These are phyloP conservation scores for Daktulosphaira vitifoliae DNA, from an alignment of 1,140 invertebrate species.

Conservation along the genomic window DNA sequence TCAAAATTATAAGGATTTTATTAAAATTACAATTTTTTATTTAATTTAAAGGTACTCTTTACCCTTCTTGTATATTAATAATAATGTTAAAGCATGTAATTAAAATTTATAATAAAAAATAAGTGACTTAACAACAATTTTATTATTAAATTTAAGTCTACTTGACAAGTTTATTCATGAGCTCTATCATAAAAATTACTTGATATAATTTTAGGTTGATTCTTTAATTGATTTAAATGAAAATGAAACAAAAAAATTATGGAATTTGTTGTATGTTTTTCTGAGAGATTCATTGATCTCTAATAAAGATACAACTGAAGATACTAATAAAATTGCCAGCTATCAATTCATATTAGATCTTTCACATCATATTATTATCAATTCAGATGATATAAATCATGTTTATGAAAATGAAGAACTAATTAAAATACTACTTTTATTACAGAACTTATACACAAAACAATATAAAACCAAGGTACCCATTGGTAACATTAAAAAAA, in stretches of 20 bases:
- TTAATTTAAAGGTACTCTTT: too few relatives aligned
- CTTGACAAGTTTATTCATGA: too few relatives aligned
- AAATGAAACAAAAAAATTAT: background rate
- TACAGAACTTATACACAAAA: background rate
- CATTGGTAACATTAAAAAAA: background rate
- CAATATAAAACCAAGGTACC: background rate
- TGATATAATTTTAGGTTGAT: background rate
- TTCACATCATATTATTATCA: background rate
- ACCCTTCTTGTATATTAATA: too few relatives aligned
- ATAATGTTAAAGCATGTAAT: too few relatives aligned
- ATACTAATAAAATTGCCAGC: background rate
- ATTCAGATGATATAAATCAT: background rate
- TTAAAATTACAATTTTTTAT: too few relatives aligned
- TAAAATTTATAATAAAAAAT: too few relatives aligned
- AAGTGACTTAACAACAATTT: too few relatives aligned
- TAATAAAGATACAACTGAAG: background rate
- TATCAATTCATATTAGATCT: constrained; percentile 5
- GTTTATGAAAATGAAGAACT: background rate
- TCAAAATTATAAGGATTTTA: too few relatives aligned
- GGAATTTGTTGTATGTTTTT: background rate
- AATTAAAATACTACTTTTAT: background rate
- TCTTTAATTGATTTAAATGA: constrained; percentile 2
- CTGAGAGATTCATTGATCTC: background rate
- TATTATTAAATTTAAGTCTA: too few relatives aligned
- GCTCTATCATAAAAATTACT: too few relatives aligned